These are phyloP conservation scores for Drosophila persimilis DNA, from an alignment of 1,140 invertebrate genomes.

Conservation along the genomic window DNA sequence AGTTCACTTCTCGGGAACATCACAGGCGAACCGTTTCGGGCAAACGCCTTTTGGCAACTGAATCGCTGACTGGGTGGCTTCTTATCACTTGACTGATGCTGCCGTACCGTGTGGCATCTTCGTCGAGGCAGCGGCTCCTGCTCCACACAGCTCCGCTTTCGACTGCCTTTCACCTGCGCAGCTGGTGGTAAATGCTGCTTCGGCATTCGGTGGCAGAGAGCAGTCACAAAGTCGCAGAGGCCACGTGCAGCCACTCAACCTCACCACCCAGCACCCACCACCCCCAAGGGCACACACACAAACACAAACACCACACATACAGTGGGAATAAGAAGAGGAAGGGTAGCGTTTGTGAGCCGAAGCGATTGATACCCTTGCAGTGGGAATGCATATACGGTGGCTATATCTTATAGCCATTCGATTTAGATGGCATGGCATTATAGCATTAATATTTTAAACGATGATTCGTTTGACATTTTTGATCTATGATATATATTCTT, in stretches of 20 bases:
- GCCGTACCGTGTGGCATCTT: slow-evolving; percentile 10
- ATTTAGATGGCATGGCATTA: no score
- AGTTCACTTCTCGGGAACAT: slow-evolving; percentile 5
- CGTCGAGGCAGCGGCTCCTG: background rate
- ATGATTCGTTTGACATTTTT: no score
- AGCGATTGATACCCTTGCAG: no score
- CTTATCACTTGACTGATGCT: slow-evolving; percentile 40
- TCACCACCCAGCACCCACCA: slow-evolving; percentile 17
- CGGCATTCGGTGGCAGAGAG: slow-evolving; percentile 17
- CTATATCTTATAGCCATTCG: no score
- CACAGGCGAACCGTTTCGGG: slow-evolving; percentile 40
- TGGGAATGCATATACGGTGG: no score
- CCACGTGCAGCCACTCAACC: slow-evolving; percentile 77
- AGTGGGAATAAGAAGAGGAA: background rate
- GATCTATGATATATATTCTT: no score
- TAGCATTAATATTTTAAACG: no score
- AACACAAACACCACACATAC: background rate
- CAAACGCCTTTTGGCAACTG: slow-evolving; percentile 58
- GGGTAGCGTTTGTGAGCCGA: background rate
- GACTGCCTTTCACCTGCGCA: slow-evolving; percentile 71
- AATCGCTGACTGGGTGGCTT: slow-evolving; percentile 29
- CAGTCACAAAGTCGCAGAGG: slow-evolving; percentile 50
- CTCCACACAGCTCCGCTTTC: slow-evolving; percentile 8
- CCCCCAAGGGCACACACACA: background rate
- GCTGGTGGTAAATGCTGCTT: slow-evolving; percentile 70